A percentile compares a stretch with the other conserved stretches of the same genome.
phyloP scores from a whole-genome alignment of 2,113 vertebrate species.

The Syngnathoides biaculeatus region DNA sequence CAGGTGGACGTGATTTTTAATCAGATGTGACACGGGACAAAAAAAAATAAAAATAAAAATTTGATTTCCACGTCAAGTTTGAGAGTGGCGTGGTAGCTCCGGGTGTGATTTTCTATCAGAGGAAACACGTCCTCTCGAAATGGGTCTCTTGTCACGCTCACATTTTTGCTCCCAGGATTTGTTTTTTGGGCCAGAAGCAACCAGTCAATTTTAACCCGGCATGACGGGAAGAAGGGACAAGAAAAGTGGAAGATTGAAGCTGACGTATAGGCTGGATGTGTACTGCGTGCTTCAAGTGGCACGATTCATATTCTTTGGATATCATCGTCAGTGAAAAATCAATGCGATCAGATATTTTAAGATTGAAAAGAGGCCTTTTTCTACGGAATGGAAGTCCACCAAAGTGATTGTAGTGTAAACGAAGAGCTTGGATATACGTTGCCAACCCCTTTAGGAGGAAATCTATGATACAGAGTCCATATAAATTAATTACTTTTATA shows the following conservation, averaged over 20 bases:
- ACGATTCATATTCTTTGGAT: neutral
- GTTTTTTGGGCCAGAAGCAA: slow-evolving; percentile 36
- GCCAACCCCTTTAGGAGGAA: no score
- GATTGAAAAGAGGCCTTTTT: no score
- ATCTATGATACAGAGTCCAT: no score
- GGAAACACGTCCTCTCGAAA: slow-evolving; percentile 49
- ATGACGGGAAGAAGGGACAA: slow-evolving; percentile 41
- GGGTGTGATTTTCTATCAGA: slow-evolving; percentile 51
- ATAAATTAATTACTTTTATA: no score
- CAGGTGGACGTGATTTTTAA: slow-evolving; percentile 10
- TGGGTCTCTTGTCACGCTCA: slow-evolving; percentile 30
- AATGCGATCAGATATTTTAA: no score
- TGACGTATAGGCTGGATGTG: no score
- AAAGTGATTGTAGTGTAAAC: no score
- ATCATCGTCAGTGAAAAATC: neutral
- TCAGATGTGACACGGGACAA: slow-evolving; percentile 15
- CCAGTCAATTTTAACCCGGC: slow-evolving; percentile 24
- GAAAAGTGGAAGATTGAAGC: slow-evolving; percentile 12
- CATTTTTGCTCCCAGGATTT: slow-evolving; percentile 41
- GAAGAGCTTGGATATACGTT: no score
- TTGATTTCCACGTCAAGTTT: slow-evolving; percentile 25
- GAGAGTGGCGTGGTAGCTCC: slow-evolving; percentile 15
- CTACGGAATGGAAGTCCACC: no score
- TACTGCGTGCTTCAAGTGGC: no score
- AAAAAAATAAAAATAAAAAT: slow-evolving; percentile 11